These are phyloP conservation scores for Lycodopsis pacificus DNA, from an alignment of 2,797 vertebrate genomes.

Conservation along the genomic window DNA sequence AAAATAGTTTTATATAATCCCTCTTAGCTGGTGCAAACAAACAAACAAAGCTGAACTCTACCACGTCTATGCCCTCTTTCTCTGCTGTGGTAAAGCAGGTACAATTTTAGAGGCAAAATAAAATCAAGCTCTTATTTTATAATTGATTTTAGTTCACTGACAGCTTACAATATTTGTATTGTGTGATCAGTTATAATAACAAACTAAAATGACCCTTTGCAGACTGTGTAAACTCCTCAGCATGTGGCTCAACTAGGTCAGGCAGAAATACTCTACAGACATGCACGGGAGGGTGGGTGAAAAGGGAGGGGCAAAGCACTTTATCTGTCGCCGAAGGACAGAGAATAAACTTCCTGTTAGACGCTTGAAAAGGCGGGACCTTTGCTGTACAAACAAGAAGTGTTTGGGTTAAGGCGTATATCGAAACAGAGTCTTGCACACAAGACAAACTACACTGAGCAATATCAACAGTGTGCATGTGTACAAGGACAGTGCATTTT, in stretches of 20 bases:
- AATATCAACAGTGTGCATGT: background rate
- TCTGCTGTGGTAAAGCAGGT: background rate
- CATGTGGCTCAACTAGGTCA: conserved; percentile 52
- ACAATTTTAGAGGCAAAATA: background rate
- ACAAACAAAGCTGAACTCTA: background rate
- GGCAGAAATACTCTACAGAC: conserved; percentile 35
- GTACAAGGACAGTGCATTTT: conserved; percentile 12
- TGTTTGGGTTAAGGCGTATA: conserved; percentile 5
- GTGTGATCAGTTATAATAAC: background rate
- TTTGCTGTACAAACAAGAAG: conserved; percentile 29
- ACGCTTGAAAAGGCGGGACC: conserved; percentile 1
- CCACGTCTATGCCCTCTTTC: too few relatives aligned
- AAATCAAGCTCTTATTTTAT: background rate
- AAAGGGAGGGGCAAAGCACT: conserved; percentile 26
- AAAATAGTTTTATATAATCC: conserved; percentile 3
- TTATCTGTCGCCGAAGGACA: conserved; percentile 37
- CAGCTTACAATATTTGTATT: background rate
- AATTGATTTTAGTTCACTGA: background rate
- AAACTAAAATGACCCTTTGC: conserved; percentile 1
- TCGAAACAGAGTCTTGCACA: background rate
- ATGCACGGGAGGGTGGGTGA: conserved; percentile 7
- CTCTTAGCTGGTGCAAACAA: background rate
- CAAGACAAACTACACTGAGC: conserved; percentile 5
- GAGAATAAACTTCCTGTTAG: conserved; percentile 43
- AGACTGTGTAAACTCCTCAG: conserved; percentile 8